These are phyloP conservation scores for Esox niger DNA, from an alignment of 2,113 vertebrate genomes.

Conservation along the genomic window DNA sequence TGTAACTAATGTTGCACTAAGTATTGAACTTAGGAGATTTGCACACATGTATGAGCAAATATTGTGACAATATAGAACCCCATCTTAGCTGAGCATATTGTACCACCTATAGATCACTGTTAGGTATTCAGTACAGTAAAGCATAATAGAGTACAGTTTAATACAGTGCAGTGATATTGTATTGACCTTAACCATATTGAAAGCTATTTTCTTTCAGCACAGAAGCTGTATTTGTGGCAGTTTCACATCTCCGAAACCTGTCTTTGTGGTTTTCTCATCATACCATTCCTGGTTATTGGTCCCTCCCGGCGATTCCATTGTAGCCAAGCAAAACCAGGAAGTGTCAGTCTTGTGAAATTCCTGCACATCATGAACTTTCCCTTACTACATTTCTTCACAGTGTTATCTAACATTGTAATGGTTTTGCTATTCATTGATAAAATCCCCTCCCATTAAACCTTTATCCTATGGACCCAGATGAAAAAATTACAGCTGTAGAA, in stretches of 20 bases:
- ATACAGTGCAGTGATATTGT: too few species aligned
- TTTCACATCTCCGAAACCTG: conserved; percentile 14
- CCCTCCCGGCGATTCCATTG: background rate
- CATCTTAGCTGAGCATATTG: too few species aligned
- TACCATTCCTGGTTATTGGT: background rate
- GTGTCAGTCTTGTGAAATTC: conserved; percentile 8
- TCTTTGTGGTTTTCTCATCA: conserved; percentile 16
- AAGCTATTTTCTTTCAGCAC: conserved; percentile 4
- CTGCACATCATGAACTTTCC: background rate
- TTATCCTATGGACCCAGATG: conserved; percentile 10
- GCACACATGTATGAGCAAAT: too few species aligned
- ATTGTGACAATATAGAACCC: too few species aligned
- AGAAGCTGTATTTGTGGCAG: conserved; percentile 2
- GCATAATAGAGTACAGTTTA: too few species aligned
- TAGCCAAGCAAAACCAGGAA: background rate
- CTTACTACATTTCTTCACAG: too few species aligned
- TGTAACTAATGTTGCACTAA: too few species aligned
- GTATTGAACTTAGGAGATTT: too few species aligned
- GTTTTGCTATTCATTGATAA: too few species aligned
- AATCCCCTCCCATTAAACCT: conserved; percentile 16
- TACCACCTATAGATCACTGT: too few species aligned
- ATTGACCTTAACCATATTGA: conserved; percentile 25
- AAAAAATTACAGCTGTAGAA: conserved; percentile 21
- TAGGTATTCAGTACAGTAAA: conserved; percentile 34
- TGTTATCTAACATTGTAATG: too few species aligned